Evolutionary conservation across 2,113 vertebrate species (phyloP).

Genomic region (Rattus norvegicus): GRCr8 NC_086019.1:174206501-174207000

Average conservation of each 20-base stretch:
- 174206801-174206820: background rate
- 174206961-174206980: slow-evolving; percentile 54
- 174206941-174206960: slow-evolving; percentile 62
- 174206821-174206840: background rate
- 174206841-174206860: background rate
- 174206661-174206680: background rate
- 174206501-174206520: background rate
- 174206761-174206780: background rate
- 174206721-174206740: background rate
- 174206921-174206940: slow-evolving; percentile 70
- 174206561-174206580: background rate
- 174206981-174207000: slow-evolving; percentile 67
- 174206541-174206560: background rate
- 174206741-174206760: background rate
- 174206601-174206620: background rate
- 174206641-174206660: background rate
- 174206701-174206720: background rate
- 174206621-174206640: background rate
- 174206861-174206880: slow-evolving; percentile 52
- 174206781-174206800: background rate
- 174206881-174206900: background rate
- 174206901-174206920: slow-evolving; percentile 52
- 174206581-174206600: background rate
- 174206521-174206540: background rate
- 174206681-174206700: background rate